These are phyloP conservation scores for Ptychoptera contaminata DNA, from an alignment of 2,888 invertebrate species.

Conservation along the genomic window DNA sequence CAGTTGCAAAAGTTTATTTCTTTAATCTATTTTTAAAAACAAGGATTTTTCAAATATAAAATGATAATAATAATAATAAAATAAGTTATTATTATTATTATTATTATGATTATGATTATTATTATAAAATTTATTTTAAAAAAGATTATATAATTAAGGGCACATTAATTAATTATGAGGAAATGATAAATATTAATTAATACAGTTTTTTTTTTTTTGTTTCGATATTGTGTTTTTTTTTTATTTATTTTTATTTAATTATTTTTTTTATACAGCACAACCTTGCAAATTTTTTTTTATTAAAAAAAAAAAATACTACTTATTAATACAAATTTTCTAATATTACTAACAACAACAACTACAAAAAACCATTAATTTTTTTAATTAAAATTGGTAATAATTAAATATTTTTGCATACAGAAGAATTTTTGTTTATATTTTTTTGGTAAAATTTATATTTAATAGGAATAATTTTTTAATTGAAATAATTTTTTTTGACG, in stretches of 20 bases:
- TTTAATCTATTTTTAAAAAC: too few species aligned
- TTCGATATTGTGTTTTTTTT: not conserved
- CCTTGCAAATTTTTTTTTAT: conserved; percentile 9
- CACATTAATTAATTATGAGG: not conserved
- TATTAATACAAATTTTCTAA: not conserved
- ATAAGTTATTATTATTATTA: conserved; percentile 15
- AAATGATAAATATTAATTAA: not conserved
- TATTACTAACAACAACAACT: not conserved
- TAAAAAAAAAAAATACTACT: too few species aligned
- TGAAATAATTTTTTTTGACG: too few species aligned
- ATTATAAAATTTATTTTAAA: conserved; percentile 21
- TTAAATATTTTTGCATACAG: not conserved
- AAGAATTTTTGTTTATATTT: too few species aligned
- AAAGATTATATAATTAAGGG: conserved; percentile 21
- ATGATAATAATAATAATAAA: too few species aligned
- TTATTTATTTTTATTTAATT: not conserved
- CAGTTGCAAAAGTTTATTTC: conserved; percentile 36
- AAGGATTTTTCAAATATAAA: too few species aligned
- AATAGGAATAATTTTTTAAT: too few species aligned
- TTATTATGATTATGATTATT: conserved; percentile 11
- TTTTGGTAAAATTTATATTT: too few species aligned
- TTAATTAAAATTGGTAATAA: not conserved
- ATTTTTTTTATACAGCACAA: conserved; percentile 35
- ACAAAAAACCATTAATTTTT: not conserved
- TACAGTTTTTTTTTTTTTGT: not conserved